These are phyloP conservation scores for Actinopyga echinites DNA, from an alignment of 53 echinoderm and acorn worm species.

Conservation along the genomic window DNA sequence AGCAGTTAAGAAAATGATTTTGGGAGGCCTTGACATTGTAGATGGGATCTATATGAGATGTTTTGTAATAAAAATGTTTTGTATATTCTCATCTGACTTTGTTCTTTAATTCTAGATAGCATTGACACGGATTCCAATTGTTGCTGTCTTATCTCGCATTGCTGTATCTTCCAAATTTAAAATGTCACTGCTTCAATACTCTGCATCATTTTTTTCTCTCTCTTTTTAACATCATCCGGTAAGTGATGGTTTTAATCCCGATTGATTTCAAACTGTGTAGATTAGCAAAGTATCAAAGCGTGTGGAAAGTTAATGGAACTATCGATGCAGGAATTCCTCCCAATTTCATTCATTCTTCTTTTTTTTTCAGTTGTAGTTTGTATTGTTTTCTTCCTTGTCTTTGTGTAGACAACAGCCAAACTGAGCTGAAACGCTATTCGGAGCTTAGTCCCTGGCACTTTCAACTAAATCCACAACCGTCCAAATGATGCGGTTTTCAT, in stretches of 20 bases:
- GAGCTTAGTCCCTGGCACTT: slow-evolving; percentile 52
- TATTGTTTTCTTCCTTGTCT: slow-evolving; percentile 47
- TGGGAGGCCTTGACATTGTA: slow-evolving; percentile 41
- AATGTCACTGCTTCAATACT: neutral
- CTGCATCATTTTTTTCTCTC: neutral
- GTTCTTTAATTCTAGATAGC: slow-evolving; percentile 27
- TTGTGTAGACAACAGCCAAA: slow-evolving; percentile 36
- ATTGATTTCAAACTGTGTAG: slow-evolving; percentile 36
- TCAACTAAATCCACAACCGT: slow-evolving; percentile 37
- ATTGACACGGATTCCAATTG: slow-evolving; percentile 1
- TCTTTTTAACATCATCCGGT: neutral
- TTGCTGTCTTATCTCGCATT: slow-evolving; percentile 13
- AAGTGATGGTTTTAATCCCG: slow-evolving; percentile 41
- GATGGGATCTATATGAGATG: neutral
- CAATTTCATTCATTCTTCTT: slow-evolving; percentile 37
- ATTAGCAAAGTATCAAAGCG: slow-evolving; percentile 24
- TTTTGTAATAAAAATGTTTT: too few relatives aligned
- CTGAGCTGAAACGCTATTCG: slow-evolving; percentile 48
- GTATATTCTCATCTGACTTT: neutral
- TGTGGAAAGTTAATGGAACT: neutral
- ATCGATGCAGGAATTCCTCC: slow-evolving; percentile 34
- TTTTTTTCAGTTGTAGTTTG: neutral
- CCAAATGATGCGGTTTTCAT: neutral
- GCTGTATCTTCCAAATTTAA: slow-evolving; percentile 4
- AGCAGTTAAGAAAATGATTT: slow-evolving; percentile 8